Base-by-base conservation (phyloP, 2,113 vertebrate species). In the Panthera tigris region DNA sequence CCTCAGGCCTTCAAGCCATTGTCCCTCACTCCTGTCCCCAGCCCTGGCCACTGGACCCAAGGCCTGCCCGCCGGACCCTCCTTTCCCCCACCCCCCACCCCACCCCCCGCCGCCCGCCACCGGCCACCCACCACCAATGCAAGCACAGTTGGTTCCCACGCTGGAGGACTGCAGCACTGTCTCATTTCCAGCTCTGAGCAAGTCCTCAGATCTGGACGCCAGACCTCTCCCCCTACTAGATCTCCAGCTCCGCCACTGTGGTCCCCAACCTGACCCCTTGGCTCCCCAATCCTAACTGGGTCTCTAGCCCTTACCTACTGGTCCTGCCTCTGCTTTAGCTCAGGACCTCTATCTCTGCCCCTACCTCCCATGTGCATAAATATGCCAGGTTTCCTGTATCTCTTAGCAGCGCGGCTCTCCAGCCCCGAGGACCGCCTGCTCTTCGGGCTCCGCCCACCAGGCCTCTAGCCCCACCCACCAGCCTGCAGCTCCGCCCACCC, bases 111-210 rank as follows among this genome's bases (percentile, higher is more conserved):
- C 45, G 45, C 45, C 45, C 3, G 57, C 57, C 57, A 23, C 57
- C 57, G 21, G 57, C 4, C 48, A 45, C n/a, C 31, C 12, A 6
- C 27, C 61, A n/a, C 33, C 36, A 4, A 15, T 0, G 16, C 74
- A 31, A 41, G 48, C 61, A 31, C 25, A 27, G 7, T 29, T 13
- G 63, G 78, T 31, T 14, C 25, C 27, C 61, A 66, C 3, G 0
- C 25, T 3, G 0, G 3, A 21, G 15, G 6, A 1, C n/a, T 2
- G 10, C 27, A 1, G 18, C 16, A 3, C 7, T 0, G 7, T 4
- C 33, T 57, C 31, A 15, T n/a, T 65, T 50, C 36, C 52, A 93
- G 23, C 63, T 39, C 39, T 27, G 79, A 41, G 39, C n/a, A 4
- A 52, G 2, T n/a, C 31, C 91, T 83, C 39, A 2, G 41, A 25